phyloP scores from a whole-genome alignment of 2,888 invertebrate genomes.

The Molorchus minor region DNA sequence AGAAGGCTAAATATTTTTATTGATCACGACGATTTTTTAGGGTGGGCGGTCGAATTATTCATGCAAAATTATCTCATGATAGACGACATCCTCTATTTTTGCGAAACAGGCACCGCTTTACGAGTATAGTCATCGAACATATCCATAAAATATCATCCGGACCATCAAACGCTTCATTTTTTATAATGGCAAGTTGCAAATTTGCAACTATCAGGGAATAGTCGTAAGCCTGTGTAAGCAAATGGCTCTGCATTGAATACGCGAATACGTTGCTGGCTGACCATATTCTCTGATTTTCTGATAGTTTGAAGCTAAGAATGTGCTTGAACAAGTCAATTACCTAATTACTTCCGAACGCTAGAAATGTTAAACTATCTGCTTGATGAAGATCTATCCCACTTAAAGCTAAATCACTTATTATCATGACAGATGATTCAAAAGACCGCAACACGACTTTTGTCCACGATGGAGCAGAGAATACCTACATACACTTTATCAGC shows the following conservation, averaged over 20 bases:
- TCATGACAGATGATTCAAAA: not conserved
- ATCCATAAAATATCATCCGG: not conserved
- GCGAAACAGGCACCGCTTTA: not conserved
- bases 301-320: too few relatives aligned
- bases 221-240: too few relatives aligned
- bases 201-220: too few relatives aligned
- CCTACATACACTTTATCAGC: constrained; percentile 3
- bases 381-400: not conserved
- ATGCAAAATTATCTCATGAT: not conserved
- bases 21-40: too few relatives aligned
- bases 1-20: too few relatives aligned
- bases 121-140: not conserved
- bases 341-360: not conserved
- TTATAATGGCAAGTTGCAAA: not conserved
- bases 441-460: not conserved
- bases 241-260: not conserved
- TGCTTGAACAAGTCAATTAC: not conserved
- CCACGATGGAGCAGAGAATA: not conserved
- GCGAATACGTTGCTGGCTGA: too few relatives aligned
- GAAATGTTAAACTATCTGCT: not conserved
- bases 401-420: not conserved
- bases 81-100: not conserved
- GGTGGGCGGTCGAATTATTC: not conserved
- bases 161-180: not conserved
- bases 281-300: too few relatives aligned